These are phyloP conservation scores for Asobara japonica DNA, from an alignment of 1,140 invertebrate species.

Conservation along the genomic window DNA sequence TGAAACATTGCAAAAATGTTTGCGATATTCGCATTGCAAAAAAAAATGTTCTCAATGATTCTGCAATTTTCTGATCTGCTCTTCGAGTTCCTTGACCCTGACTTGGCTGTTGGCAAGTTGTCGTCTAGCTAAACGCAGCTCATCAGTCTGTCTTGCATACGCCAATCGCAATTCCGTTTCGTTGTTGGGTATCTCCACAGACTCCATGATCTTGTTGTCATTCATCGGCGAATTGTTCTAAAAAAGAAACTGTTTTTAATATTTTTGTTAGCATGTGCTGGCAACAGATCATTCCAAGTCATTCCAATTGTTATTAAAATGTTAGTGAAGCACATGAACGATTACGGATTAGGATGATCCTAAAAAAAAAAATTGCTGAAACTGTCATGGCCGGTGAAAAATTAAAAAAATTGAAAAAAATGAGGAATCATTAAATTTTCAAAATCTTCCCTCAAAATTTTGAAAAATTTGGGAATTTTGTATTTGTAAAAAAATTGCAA, in stretches of 20 bases:
- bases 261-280: not conserved
- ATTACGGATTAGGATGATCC: too few species aligned
- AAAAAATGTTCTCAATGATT: constrained; percentile 36
- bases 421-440: too few species aligned
- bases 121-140: constrained; percentile 77
- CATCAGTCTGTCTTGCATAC: constrained; percentile 81
- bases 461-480: too few species aligned
- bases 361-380: too few species aligned
- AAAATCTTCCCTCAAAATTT: too few species aligned
- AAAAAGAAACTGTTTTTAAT: constrained; percentile 17
- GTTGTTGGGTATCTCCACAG: constrained; percentile 58
- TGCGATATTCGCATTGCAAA: not conserved
- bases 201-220: constrained; percentile 60
- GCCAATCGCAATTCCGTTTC: constrained; percentile 75
- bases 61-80: constrained; percentile 73
- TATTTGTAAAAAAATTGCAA: too few species aligned
- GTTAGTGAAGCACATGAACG: not conserved
- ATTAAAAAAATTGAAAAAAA: too few species aligned
- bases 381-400: too few species aligned
- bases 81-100: constrained; percentile 80
- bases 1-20: too few species aligned
- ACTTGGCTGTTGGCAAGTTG: constrained; percentile 80
- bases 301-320: not conserved
- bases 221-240: constrained; percentile 56
- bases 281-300: not conserved